Evolutionary conservation across 1,140 invertebrate genomes (phyloP).

Genomic region (Atta colombica): DNA sequence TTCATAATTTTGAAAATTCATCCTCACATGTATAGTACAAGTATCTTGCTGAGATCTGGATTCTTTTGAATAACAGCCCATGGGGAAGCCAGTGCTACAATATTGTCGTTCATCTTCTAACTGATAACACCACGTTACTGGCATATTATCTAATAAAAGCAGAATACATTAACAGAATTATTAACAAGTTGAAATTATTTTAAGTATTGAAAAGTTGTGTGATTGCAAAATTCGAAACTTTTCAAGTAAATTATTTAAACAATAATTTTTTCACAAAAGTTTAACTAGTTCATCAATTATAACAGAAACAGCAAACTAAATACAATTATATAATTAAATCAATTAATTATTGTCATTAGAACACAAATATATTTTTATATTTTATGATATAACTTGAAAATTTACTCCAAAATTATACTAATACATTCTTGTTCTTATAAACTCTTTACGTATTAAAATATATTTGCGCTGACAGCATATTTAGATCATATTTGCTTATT

Average conservation of each 20-base stretch:
- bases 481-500: neutral
- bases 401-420: neutral
- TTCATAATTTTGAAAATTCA: conserved; percentile 3
- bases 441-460: neutral
- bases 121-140: conserved; percentile 97
- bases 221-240: neutral
- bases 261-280: neutral
- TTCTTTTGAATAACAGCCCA: conserved; percentile 96
- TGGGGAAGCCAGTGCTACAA: conserved; percentile 98
- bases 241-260: neutral
- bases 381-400: neutral
- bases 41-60: conserved; percentile 88
- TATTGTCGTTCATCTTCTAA: conserved; percentile 92
- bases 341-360: neutral
- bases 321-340: neutral
- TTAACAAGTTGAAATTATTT: conserved; percentile 16
- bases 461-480: neutral
- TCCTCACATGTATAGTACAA: conserved; percentile 88
- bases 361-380: neutral
- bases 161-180: neutral
- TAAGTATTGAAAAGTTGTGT: conserved; percentile 20
- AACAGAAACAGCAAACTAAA: conserved; percentile 9
- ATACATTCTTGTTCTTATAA: neutral
- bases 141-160: conserved; percentile 95
- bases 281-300: neutral